Percentiles rank a stretch among this genome's conserved stretches.
Conservation (phyloP, 1,140 invertebrate genomes). For the Drosophila mauritiana region DNA sequence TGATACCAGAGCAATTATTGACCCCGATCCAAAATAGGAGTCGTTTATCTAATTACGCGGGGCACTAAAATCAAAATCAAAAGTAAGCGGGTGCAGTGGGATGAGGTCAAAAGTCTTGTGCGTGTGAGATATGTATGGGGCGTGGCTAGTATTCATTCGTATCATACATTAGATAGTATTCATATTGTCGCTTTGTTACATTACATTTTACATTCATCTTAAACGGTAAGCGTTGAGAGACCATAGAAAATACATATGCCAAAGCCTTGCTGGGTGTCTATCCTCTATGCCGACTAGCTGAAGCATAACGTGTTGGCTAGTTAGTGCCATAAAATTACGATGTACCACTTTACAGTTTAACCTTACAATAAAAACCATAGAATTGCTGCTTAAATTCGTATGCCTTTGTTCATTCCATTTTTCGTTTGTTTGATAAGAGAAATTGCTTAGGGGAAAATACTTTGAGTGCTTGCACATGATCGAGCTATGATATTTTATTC, state of each 20-base stretch:
- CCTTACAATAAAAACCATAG: conserved; percentile 66
- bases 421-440: conserved; percentile 21
- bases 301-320: conserved; percentile 57
- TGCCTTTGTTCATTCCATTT: conserved; percentile 45
- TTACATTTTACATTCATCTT: conserved; percentile 77
- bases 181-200: conserved; percentile 79
- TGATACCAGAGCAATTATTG: not conserved
- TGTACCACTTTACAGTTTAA: conserved; percentile 44
- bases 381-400: conserved; percentile 79
- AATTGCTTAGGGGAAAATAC: conserved; percentile 62
- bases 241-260: conserved; percentile 68
- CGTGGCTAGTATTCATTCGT: conserved; percentile 39
- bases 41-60: conserved; percentile 33
- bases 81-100: conserved; percentile 36
- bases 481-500: conserved; percentile 54
- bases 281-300: conserved; percentile 71
- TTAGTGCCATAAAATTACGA: conserved; percentile 52
- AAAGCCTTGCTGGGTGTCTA: conserved; percentile 61
- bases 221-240: conserved; percentile 57
- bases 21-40: not conserved
- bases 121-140: conserved; percentile 63
- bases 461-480: conserved; percentile 60
- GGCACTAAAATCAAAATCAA: conserved; percentile 13
- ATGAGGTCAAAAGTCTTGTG: conserved; percentile 51
- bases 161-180: conserved; percentile 73